A percentile compares a stretch with the other conserved stretches of the same genome.
phyloP scores from a whole-genome alignment of 2,888 invertebrate species.

The Chouioia cunea region DNA sequence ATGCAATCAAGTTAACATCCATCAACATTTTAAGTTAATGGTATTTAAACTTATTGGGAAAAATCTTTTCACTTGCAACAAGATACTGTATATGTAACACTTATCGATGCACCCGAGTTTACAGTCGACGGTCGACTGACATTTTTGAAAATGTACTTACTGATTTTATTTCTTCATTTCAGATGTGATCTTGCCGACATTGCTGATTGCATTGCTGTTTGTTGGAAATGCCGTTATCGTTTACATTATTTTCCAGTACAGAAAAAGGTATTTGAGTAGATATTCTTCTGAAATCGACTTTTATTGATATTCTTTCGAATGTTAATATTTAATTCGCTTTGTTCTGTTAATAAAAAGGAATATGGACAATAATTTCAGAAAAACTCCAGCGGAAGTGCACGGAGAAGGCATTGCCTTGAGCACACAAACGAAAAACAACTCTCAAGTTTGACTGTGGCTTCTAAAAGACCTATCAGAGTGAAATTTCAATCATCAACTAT shows the following conservation, averaged over 20 bases:
- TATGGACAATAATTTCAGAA: conserved; percentile 60
- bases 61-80: too few relatives aligned
- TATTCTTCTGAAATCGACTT: neutral
- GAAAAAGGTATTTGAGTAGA: conserved; percentile 74
- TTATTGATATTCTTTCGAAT: neutral
- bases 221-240: conserved; percentile 81
- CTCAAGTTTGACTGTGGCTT: conserved; percentile 59
- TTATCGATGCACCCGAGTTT: too few relatives aligned
- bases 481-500: neutral
- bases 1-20: too few relatives aligned
- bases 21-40: too few relatives aligned
- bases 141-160: too few relatives aligned
- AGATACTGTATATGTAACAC: too few relatives aligned
- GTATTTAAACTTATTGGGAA: too few relatives aligned
- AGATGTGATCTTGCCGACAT: conserved; percentile 81
- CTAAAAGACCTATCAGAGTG: neutral
- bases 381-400: conserved; percentile 61
- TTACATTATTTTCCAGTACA: conserved; percentile 80
- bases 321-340: neutral
- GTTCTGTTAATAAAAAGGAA: conserved; percentile 40
- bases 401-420: conserved; percentile 66
- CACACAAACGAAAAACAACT: conserved; percentile 52
- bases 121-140: too few relatives aligned
- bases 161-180: conserved; percentile 52
- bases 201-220: conserved; percentile 79